Evolutionary conservation across 2,888 invertebrate species (phyloP), one percentile per base, ranked within the genome.

Genomic region (Drosophila merina): DNA sequence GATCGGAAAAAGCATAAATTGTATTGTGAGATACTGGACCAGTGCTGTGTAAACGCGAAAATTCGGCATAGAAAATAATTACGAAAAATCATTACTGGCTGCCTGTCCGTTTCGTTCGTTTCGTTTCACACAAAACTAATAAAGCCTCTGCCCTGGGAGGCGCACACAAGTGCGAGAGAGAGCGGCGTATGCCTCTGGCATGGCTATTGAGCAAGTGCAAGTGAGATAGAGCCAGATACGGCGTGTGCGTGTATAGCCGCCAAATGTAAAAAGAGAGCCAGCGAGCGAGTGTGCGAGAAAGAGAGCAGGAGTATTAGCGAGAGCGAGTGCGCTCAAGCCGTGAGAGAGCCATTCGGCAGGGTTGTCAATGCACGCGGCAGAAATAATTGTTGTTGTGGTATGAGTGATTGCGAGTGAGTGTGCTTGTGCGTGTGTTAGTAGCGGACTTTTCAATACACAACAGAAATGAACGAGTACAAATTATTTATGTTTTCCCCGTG

Each of bases 11-110:
- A 44, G 9, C 10, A 44, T 20, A 56, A 66, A 44, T 33, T 67
- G 42, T 30, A 68, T 54, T 60, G 72, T 59, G 68, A 71, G 45
- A 58, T 59, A 38, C 3, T 9, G 31, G 20, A 56, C 49, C 42
- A 62, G 74, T 73, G 50, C 74, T 81, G 66, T 82, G 71, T 64
- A 88, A 88, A 85, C 83, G 88, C 74, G 74, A 87, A 83, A 85
- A 71, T 78, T 87, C 88, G 82, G 88, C 83, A 81, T 83, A 79
- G 79, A 79, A 80, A 79, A 70, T 70, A 70, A 70, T 70, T 70
- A 70, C 67, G 66, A 73, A 55, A 71, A 75, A 79, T 77, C 79
- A 77, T 75, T 88, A 77, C 70, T 79, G 86, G 69, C 70, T 79
- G 86, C 70, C 70, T 77, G 78, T 79, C 71, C 78, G 78, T 79